Conservation (phyloP, 2,888 invertebrate genomes). For the Fragum fragum region DNA sequence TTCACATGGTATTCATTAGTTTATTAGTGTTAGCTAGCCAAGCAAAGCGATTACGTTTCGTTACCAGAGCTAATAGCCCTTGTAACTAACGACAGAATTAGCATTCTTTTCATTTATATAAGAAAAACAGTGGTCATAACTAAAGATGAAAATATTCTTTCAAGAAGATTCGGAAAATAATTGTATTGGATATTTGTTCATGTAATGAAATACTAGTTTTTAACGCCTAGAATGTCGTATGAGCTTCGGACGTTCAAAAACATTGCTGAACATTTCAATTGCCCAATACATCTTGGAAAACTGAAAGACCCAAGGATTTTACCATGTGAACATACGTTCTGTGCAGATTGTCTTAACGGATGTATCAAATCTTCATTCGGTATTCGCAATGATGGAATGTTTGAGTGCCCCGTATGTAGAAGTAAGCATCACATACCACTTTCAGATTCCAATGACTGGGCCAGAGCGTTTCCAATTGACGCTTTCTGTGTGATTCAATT, state of each 20-base stretch:
- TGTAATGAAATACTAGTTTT: too few species aligned
- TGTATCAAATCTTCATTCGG: constrained; percentile 58
- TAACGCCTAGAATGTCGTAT: constrained; percentile 33
- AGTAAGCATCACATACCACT: constrained; percentile 60
- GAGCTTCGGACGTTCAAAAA: constrained; percentile 64
- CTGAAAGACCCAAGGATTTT: constrained; percentile 58
- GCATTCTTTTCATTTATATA: too few species aligned
- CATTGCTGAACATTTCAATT: constrained; percentile 65
- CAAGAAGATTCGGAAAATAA: too few species aligned
- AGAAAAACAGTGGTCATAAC: too few species aligned
- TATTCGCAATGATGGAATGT: constrained; percentile 58
- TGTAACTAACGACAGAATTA: too few species aligned
- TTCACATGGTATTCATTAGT: background rate
- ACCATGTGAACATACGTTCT: constrained; percentile 66
- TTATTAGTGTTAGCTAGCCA: too few species aligned
- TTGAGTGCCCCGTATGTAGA: constrained; percentile 66
- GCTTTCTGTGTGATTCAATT: constrained; percentile 68
- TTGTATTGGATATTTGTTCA: too few species aligned
- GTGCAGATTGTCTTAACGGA: constrained; percentile 66
- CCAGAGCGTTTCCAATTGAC: constrained; percentile 62
- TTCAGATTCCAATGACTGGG: constrained; percentile 56
- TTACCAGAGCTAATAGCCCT: too few species aligned
- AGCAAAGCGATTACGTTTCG: too few species aligned
- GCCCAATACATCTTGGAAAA: constrained; percentile 67
- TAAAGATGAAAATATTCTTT: too few species aligned